phyloP scores from a whole-genome alignment of 2,888 invertebrate species.

The Pedicia rivosa region DNA sequence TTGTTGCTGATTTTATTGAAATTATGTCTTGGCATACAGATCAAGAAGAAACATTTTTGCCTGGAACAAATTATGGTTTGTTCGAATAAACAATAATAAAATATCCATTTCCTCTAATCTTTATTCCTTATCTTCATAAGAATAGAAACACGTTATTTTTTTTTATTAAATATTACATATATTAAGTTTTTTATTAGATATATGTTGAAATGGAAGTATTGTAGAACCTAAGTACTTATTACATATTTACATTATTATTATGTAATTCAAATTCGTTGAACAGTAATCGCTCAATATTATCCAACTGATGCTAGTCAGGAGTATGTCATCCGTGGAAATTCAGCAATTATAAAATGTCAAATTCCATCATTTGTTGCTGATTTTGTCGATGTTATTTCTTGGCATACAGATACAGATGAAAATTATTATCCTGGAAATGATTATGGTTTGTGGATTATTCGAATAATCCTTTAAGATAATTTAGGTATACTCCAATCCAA shows the following conservation, averaged over 20 bases:
- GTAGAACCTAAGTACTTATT: no score
- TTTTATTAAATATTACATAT: no score
- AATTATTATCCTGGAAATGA: slow-evolving; percentile 29
- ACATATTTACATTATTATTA: no score
- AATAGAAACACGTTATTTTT: no score
- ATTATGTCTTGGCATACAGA: slow-evolving; percentile 80
- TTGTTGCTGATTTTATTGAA: slow-evolving; percentile 81
- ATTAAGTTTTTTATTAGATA: no score
- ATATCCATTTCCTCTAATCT: no score
- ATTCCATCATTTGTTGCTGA: slow-evolving; percentile 87
- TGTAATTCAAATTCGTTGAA: neutral
- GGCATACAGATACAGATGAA: slow-evolving; percentile 55
- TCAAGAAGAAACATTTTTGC: slow-evolving; percentile 28
- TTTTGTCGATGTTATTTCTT: slow-evolving; percentile 74
- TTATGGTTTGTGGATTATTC: slow-evolving; percentile 31
- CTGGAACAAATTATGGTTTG: slow-evolving; percentile 31
- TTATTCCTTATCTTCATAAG: no score
- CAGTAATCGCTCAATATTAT: slow-evolving; percentile 82
- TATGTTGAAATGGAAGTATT: no score
- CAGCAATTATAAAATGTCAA: slow-evolving; percentile 76
- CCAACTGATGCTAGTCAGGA: slow-evolving; percentile 86
- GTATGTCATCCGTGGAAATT: slow-evolving; percentile 78
- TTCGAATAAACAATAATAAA: slow-evolving; percentile 10
- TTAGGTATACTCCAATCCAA: no score
- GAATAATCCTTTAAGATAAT: no score